Evolutionary conservation across 2,888 invertebrate species (phyloP).

Genomic region (Leptarthrus brevirostris): DNA sequence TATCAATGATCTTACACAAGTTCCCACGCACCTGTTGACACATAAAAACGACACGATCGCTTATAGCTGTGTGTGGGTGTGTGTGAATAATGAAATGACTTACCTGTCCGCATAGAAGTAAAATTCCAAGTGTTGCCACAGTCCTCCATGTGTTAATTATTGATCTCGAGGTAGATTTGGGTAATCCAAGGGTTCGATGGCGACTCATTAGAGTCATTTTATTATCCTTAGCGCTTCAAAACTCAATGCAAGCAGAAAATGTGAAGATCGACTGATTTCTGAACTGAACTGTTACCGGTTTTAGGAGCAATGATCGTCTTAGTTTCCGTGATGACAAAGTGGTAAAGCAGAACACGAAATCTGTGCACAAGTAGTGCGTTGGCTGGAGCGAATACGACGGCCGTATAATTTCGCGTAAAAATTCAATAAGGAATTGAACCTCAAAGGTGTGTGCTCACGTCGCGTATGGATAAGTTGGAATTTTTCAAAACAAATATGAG

Average conservation of each 20-base stretch:
- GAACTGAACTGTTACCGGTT: too few species aligned
- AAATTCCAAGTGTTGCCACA: constrained; percentile 6
- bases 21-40: too few species aligned
- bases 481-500: neutral
- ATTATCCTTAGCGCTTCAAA: neutral
- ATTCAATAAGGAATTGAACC: neutral
- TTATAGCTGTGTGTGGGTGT: neutral
- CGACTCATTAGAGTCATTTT: neutral
- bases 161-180: neutral
- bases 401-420: too few species aligned
- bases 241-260: neutral
- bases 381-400: neutral
- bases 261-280: constrained; percentile 2
- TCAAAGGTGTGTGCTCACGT: constrained; percentile 6
- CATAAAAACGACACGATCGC: neutral
- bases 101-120: constrained; percentile 31
- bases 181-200: constrained; percentile 17
- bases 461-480: neutral
- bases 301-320: neutral
- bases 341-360: neutral
- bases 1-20: too few species aligned
- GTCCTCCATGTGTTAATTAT: neutral
- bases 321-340: neutral
- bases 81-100: too few species aligned
- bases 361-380: neutral